Evolutionary conservation across 2,113 vertebrate genomes (phyloP), one percentile per base, ranked within the genome.

Genomic region (Fukomys damarensis): DNA sequence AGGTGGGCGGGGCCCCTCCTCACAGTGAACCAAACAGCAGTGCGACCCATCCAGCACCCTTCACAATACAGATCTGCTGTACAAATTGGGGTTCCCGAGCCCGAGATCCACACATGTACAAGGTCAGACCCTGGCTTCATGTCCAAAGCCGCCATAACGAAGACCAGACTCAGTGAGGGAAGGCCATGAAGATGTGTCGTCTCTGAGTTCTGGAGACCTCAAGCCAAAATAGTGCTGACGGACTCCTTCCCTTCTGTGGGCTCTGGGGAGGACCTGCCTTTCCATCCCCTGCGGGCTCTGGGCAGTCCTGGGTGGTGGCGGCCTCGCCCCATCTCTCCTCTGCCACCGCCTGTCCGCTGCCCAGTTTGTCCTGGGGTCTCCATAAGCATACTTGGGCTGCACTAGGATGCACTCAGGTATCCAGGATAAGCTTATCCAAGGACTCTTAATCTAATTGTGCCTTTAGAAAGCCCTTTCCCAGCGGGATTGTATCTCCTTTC

Each of bases 111-210:
- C 12, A 2, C 6, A 3, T 26, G 19, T 3, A 49, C 59, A 20
- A 89, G 65, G 14, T 24, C 30, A 4, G 28, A 54, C 43, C 30
- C 0, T 20, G 14, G 13, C 8, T 72, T 19, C 3, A 26, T 74
- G n/a, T 63, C 76, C 19, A 3, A 38, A 46, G 76, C 20, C 26
- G 46, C 38, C 3, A 0, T 58, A 13, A 76, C 38, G 28, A n/a
- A 12, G 3, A 0, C 66, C 38, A 3, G 19, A 65, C 0, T 3
- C 11, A 1, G 30, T 1, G 3, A 16, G 9, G 35, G 30, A 2
- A 13, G 43, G 72, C 14, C 5, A 7, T 3, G 82, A 38, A 35
- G 35, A 10, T 8, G 3, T 14, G 1, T 41, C n/a, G 5, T 38
- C 63, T 70, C 46, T 5, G 0, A 0, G 30, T 16, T 41, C 56